Evolutionary conservation across 1,140 invertebrate species (phyloP).

Genomic region (Phortica variegata): DNA sequence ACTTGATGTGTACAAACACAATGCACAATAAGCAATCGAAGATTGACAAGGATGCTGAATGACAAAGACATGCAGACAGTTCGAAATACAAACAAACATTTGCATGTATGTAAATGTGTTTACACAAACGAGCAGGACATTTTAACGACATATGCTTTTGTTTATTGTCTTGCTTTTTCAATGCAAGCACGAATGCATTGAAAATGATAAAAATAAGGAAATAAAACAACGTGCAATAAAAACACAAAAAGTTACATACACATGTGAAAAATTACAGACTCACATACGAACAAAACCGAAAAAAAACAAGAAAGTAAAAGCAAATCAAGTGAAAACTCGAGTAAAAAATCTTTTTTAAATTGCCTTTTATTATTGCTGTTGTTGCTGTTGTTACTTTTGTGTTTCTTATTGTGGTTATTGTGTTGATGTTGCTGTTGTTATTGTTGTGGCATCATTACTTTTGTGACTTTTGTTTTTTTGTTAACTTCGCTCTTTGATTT

Average conservation of each 20-base stretch:
- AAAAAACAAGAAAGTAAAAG: conserved; percentile 21
- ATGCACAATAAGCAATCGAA: too few species aligned
- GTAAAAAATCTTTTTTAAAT: conserved; percentile 51
- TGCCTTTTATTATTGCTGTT: too few species aligned
- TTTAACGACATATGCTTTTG: too few species aligned
- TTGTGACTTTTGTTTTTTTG: background rate
- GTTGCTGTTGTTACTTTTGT: conserved; percentile 14
- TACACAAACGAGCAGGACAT: too few species aligned
- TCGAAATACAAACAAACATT: too few species aligned
- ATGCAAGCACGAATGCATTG: conserved; percentile 8
- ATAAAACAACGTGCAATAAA: conserved; percentile 6
- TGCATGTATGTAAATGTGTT: too few species aligned
- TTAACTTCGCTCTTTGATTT: background rate
- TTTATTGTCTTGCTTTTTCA: too few species aligned
- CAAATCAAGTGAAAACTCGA: conserved; percentile 50
- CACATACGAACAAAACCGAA: conserved; percentile 21
- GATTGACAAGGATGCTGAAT: too few species aligned
- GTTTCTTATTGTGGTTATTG: conserved; percentile 7
- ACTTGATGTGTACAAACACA: too few species aligned
- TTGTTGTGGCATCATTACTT: conserved; percentile 5
- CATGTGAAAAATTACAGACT: conserved; percentile 6
- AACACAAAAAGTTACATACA: conserved; percentile 22
- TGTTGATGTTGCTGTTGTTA: conserved; percentile 6
- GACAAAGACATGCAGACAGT: too few species aligned
- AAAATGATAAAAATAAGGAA: background rate